Evolutionary conservation across 2,888 invertebrate species (phyloP).

Genomic region (Mallateleia sp.): DNA sequence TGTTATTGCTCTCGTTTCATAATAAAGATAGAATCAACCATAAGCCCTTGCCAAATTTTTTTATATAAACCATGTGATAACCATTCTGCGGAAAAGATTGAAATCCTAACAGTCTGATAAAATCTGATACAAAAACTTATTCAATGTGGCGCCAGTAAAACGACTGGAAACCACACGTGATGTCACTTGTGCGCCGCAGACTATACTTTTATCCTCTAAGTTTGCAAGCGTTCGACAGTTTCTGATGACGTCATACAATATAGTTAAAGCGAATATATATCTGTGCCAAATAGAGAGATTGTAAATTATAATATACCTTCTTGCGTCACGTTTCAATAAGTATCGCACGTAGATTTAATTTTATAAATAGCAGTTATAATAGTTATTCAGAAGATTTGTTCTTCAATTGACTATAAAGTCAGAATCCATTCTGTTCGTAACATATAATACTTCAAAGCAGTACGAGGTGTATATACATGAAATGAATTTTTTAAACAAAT

Average conservation of each 20-base stretch:
- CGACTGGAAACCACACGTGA: conserved; percentile 64
- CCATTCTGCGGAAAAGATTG: conserved; percentile 54
- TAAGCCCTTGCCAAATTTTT: conserved; percentile 50
- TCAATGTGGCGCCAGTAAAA: conserved; percentile 61
- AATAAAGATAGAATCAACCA: conserved; percentile 15
- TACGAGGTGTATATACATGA: not conserved
- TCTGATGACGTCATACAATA: conserved; percentile 13
- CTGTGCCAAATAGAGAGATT: conserved; percentile 3
- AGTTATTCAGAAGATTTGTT: not conserved
- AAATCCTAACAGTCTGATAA: conserved; percentile 64
- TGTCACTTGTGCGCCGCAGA: conserved; percentile 69
- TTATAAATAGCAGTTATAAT: not conserved
- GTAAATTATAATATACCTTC: not conserved
- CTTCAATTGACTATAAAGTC: not conserved
- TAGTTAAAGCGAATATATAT: conserved; percentile 12
- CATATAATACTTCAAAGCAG: not conserved
- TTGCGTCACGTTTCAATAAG: conserved; percentile 19
- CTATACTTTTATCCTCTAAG: conserved; percentile 54
- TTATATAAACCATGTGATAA: conserved; percentile 56
- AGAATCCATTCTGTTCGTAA: not conserved
- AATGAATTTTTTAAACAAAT: not conserved
- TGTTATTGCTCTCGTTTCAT: no score
- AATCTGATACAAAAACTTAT: conserved; percentile 70
- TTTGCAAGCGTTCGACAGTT: conserved; percentile 47
- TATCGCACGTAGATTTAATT: not conserved